Base-by-base conservation (phyloP, 2,888 invertebrate species). In the Epinotia demarniana region DNA sequence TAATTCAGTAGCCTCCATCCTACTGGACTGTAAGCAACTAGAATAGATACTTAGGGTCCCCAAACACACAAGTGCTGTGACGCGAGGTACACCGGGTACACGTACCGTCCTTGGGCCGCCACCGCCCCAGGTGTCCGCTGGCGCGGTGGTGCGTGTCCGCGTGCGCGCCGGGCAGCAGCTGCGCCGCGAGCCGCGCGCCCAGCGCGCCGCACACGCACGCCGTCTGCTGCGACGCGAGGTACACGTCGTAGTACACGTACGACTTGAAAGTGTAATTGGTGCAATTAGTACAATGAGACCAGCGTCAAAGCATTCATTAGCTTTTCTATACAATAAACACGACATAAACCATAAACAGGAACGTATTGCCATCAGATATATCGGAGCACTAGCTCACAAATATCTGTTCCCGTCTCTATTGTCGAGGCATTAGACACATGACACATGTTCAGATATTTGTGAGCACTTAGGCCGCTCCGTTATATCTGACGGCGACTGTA, bases 61-160 rank as follows among this genome's bases (percentile, higher is more conserved):
- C 23, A 2, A 23, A 23, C 23, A 23, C 23, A 23, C 19, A 96
- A 90, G 77, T 96, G 91, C 78, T 97, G 97, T 3, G 96, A 95
- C 1, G 96, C 95, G 84, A 97, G 96, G 84, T 98, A 96, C 3
- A 97, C 96, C 97, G 80, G 97, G 96, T 55, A 98, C 97, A 77
- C 91, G 95, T 98, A 98, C 64, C 62, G 19, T 71, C 33, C 16
- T 23, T 96, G n/a, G 16, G 70, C 2, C 94, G 96, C 89, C 98
- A 98, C 75, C 95, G 94, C 4, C 99, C 99, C 66, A 99, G 95
- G 91, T 99, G 99, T 97, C 90, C 0, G 99, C 97, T 53, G 76
- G 98, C 97, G 82, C 98, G 95, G 89, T 99, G 99, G 77, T 99
- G 94, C 53, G 97, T 96, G 93, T 99, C 99, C 85, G 98, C 97